Percentiles rank a stretch among this genome's conserved stretches.
Conservation (phyloP, 23 tunicate genomes). For the Styela clava region DNA sequence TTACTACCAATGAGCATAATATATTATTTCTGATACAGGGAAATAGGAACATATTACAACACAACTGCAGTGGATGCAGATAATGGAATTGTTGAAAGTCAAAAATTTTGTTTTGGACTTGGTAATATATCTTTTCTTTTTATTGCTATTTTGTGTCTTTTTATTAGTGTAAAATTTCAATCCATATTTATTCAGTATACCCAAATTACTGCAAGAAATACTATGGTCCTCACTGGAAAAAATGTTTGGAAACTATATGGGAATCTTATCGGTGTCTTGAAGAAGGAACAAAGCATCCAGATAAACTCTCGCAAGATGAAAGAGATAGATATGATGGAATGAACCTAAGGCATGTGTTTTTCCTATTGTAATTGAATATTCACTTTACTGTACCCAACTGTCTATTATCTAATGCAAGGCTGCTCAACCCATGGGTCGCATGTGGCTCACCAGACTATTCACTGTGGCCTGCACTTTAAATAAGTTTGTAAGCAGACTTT, state of each 20-base stretch:
- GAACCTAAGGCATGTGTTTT: constrained; percentile 16
- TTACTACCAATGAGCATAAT: too few species aligned
- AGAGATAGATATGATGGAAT: background rate
- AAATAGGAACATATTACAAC: background rate
- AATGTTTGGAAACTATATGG: constrained; percentile 33
- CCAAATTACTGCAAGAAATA: constrained; percentile 7
- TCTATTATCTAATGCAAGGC: background rate
- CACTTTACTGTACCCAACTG: background rate
- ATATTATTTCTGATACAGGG: too few species aligned
- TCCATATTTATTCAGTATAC: constrained; percentile 5
- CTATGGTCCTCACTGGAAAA: constrained; percentile 21
- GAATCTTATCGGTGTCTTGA: background rate
- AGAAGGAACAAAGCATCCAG: constrained; percentile 15
- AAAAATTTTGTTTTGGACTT: constrained; percentile 36
- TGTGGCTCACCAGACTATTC: too few species aligned
- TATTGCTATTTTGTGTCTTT: background rate
- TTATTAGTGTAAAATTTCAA: background rate
- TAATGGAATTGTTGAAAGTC: too few species aligned
- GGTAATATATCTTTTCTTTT: background rate
- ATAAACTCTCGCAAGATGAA: background rate
- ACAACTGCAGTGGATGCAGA: background rate
- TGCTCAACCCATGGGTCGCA: background rate
- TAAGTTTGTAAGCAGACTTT: too few species aligned
- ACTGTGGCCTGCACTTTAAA: too few species aligned
- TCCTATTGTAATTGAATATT: background rate